A percentile compares a stretch with the other conserved stretches of the same genome.
Conservation (phyloP, 2,113 vertebrate species). For the Rhineura floridana region DNA sequence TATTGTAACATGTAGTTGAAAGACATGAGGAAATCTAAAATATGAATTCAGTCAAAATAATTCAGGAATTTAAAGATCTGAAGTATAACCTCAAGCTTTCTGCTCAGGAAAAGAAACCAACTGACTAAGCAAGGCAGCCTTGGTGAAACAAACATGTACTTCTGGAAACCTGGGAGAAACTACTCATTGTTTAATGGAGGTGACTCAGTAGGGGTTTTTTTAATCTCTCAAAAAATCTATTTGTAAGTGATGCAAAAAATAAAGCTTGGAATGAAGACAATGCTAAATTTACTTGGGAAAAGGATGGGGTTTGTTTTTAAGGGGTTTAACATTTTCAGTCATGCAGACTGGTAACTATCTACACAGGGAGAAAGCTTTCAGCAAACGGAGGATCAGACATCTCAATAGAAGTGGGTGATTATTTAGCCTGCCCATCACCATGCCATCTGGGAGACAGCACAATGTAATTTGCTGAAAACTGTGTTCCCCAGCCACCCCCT, state of each 20-base stretch:
- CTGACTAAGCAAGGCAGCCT: background rate
- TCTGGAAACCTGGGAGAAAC: background rate
- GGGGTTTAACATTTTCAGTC: background rate
- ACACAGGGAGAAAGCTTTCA: background rate
- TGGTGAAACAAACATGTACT: background rate
- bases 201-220: background rate
- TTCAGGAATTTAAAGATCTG: background rate
- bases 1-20: background rate
- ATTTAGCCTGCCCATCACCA: background rate
- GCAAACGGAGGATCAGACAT: background rate
- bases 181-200: background rate
- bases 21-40: background rate
- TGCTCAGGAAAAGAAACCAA: background rate
- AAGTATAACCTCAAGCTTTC: background rate
- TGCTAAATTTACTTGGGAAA: constrained; percentile 13
- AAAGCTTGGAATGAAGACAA: background rate
- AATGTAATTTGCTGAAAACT: constrained; percentile 11
- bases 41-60: background rate
- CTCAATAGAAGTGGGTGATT: background rate
- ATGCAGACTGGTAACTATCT: background rate
- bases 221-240: background rate
- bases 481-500: background rate
- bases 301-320: background rate
- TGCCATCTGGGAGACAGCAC: background rate
- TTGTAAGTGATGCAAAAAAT: background rate